Base-by-base conservation (phyloP, 1,140 invertebrate species). In the Melipona quadrifasciata region DNA sequence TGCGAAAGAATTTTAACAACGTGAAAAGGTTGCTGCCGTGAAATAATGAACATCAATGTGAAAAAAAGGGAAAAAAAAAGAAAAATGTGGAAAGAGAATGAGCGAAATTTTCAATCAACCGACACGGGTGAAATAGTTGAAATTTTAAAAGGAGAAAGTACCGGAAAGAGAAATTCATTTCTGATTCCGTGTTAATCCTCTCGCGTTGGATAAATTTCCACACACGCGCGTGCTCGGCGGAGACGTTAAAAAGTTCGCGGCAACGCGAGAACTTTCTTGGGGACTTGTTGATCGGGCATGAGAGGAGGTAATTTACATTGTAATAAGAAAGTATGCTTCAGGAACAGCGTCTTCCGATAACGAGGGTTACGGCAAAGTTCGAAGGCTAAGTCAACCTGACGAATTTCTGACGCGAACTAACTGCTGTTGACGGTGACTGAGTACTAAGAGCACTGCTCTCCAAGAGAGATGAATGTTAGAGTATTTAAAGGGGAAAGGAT, bases 321-420 rank as follows among this genome's bases (percentile, higher is more conserved):
- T 67, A 68, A 55, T 68, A 55, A 55, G 67, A 68, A 68, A 68
- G 31, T 68, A 55, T 34, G 27, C 55, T 79, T 68, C 64, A 68
- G 27, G 21, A 34, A 19, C 77, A 55, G 19, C 14, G 21, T 51
- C 16, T 19, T 5, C 10, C 21, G 64, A 55, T 79, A 79, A 68
- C 77, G 51, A 79, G 21, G 77, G 77, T 53, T 53, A 17, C 14
- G 34, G 34, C 21, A 27, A 34, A 79, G 77, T 79, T 79, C 77
- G 77, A 79, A 79, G 77, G 47, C 51, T 78, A 78, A 78, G 76
- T 78, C 58, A 65, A 79, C 51, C 21, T 79, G 77, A 79, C 77
- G 77, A 79, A 65, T 24, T 79, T 17, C 77, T 68, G 64, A 79
- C 64, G 24, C n/a, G 27, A 79, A 39, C 64, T 79, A 79, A 79